Percentiles rank a stretch among this genome's conserved stretches.
phyloP scores from a whole-genome alignment of 2,888 invertebrate genomes.

The Apeira syringaria region DNA sequence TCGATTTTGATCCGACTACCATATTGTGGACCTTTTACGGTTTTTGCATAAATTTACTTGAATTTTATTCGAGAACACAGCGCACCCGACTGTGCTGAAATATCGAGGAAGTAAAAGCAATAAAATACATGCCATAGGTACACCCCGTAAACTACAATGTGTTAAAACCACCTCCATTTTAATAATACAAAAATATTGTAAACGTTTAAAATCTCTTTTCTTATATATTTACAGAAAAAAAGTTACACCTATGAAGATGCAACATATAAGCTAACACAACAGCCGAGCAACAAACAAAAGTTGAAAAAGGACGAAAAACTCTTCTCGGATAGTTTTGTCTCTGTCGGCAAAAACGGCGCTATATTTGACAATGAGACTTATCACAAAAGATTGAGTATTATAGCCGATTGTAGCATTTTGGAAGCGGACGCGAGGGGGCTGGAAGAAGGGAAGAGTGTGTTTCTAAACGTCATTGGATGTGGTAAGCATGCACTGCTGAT shows the following conservation, averaged over 20 bases:
- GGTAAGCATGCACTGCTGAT: conserved; percentile 12
- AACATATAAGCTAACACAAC: conserved; percentile 29
- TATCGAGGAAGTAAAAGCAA: no score
- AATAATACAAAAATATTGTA: no score
- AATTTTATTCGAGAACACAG: no score
- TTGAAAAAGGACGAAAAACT: conserved; percentile 43
- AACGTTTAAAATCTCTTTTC: no score
- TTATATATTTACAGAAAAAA: conserved; percentile 43
- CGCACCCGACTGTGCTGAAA: no score
- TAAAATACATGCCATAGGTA: no score
- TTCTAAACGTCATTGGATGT: conserved; percentile 85
- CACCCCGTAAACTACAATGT: no score
- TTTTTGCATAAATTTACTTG: no score
- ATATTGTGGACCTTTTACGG: no score
- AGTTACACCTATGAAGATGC: conserved; percentile 43
- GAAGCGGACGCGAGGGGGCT: conserved; percentile 84
- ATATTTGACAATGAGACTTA: conserved; percentile 69
- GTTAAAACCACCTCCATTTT: no score
- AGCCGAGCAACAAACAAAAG: conserved; percentile 25
- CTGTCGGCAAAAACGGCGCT: conserved; percentile 30
- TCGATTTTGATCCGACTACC: no score
- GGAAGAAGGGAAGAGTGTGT: conserved; percentile 76
- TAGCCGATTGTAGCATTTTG: conserved; percentile 84
- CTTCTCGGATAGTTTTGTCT: conserved; percentile 57
- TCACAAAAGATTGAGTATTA: conserved; percentile 77